Evolutionary conservation across 1,140 invertebrate genomes (phyloP).

Genomic region (Drosophila triauraria): DNA sequence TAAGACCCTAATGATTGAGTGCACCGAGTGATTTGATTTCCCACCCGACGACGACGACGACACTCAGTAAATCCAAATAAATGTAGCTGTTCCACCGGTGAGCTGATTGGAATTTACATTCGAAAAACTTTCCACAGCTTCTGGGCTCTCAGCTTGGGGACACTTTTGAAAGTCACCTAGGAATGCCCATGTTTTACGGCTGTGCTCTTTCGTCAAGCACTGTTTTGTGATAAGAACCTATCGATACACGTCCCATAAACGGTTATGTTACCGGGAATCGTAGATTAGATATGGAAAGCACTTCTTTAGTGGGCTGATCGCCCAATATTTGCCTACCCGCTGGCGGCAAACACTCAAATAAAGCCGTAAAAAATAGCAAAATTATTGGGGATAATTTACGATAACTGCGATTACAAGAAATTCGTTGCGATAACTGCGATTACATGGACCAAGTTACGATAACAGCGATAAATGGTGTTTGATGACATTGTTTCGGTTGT

Average conservation of each 20-base stretch:
- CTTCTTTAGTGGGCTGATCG: slow-evolving; percentile 29
- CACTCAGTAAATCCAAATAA: slow-evolving; percentile 1
- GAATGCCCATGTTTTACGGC: slow-evolving; percentile 8
- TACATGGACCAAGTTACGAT: not conserved
- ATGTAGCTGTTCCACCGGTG: not conserved
- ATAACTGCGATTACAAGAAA: slow-evolving; percentile 24
- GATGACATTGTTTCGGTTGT: slow-evolving; percentile 6
- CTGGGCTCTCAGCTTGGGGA: slow-evolving; percentile 6
- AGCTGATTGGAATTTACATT: slow-evolving; percentile 18
- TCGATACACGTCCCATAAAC: slow-evolving; percentile 45
- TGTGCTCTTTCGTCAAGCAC: slow-evolving; percentile 15
- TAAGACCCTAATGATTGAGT: slow-evolving; percentile 33
- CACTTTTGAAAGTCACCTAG: slow-evolving; percentile 19
- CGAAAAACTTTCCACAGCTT: slow-evolving; percentile 37
- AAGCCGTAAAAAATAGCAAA: not conserved
- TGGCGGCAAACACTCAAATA: slow-evolving; percentile 17
- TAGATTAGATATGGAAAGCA: slow-evolving; percentile 45
- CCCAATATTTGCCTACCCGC: slow-evolving; percentile 31
- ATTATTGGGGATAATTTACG: slow-evolving; percentile 17
- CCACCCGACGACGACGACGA: not conserved
- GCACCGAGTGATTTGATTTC: slow-evolving; percentile 23
- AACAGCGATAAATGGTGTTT: slow-evolving; percentile 1
- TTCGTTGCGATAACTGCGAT: slow-evolving; percentile 2
- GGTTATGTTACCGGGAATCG: slow-evolving; percentile 41
- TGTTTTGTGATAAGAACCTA: slow-evolving; percentile 35